These are phyloP conservation scores for Cordilura impudica DNA, from an alignment of 2,888 invertebrate species.

Conservation along the genomic window DNA sequence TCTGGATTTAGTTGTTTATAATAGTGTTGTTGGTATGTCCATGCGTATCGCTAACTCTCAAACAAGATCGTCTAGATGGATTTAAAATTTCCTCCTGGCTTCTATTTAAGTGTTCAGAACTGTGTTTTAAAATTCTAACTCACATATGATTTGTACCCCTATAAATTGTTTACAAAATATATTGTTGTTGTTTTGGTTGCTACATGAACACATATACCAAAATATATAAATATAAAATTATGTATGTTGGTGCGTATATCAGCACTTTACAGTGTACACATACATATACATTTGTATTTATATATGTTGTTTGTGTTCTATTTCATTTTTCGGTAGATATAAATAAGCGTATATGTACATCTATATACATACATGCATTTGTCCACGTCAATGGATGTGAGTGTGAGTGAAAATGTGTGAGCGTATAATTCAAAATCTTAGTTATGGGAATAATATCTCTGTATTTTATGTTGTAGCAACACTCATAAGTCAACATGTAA, in stretches of 20 bases:
- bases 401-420: conserved; percentile 5
- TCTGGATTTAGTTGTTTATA: no score
- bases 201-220: no score
- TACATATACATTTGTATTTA: no score
- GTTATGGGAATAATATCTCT: conserved; percentile 52
- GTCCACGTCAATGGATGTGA: not conserved
- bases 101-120: no score
- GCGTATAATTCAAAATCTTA: conserved; percentile 56
- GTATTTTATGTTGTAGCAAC: conserved; percentile 54
- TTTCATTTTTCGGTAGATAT: not conserved
- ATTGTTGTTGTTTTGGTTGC: not conserved
- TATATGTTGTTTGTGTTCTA: not conserved
- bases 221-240: no score
- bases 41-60: no score
- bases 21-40: no score
- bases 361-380: not conserved
- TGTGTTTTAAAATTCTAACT: not conserved
- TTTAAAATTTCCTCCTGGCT: no score
- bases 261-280: no score
- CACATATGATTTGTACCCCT: not conserved
- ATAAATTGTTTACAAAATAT: not conserved
- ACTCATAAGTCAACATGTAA: conserved; percentile 74
- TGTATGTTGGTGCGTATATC: no score
- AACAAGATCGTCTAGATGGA: no score
- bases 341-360: not conserved